Evolutionary conservation across 2,888 invertebrate genomes (phyloP).

Genomic region (Sarcophaga caerulescens): DNA sequence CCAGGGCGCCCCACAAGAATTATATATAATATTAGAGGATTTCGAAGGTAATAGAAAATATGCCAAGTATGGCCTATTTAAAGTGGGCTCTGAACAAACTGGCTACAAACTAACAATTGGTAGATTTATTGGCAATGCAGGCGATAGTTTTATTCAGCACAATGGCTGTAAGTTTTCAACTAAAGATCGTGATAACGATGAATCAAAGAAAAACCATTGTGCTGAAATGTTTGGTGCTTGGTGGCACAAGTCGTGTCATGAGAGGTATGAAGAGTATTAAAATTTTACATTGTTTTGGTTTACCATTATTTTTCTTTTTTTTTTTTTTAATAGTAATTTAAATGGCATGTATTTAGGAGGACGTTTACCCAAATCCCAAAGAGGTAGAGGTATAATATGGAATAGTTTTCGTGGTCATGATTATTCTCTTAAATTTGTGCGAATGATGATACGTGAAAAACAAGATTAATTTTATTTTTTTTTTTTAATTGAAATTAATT

Average conservation of each 20-base stretch:
- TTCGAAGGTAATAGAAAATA: constrained; percentile 23
- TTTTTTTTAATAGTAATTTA: constrained; percentile 35
- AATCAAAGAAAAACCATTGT: neutral
- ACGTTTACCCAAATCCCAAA: neutral
- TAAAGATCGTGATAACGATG: constrained; percentile 47
- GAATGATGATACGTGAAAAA: constrained; percentile 50
- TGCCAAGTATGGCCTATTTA: constrained; percentile 42
- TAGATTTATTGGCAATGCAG: constrained; percentile 14
- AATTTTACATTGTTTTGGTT: no score
- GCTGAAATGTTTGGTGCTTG: constrained; percentile 7
- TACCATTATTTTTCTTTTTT: no score
- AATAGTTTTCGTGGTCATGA: neutral
- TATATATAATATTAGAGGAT: constrained; percentile 39
- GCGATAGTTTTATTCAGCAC: constrained; percentile 23
- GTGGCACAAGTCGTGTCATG: constrained; percentile 17
- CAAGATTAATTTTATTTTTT: neutral
- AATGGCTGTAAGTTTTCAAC: constrained; percentile 39
- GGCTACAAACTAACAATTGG: constrained; percentile 14
- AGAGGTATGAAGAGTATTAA: neutral
- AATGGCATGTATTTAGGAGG: constrained; percentile 38
- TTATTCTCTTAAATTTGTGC: constrained; percentile 41
- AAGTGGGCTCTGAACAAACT: neutral
- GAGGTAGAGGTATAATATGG: constrained; percentile 14
- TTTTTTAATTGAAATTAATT: no score
- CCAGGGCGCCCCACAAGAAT: constrained; percentile 17